Evolutionary conservation across 2,113 vertebrate species (phyloP).

Genomic region (Campylomormyrus tamandua): DNA sequence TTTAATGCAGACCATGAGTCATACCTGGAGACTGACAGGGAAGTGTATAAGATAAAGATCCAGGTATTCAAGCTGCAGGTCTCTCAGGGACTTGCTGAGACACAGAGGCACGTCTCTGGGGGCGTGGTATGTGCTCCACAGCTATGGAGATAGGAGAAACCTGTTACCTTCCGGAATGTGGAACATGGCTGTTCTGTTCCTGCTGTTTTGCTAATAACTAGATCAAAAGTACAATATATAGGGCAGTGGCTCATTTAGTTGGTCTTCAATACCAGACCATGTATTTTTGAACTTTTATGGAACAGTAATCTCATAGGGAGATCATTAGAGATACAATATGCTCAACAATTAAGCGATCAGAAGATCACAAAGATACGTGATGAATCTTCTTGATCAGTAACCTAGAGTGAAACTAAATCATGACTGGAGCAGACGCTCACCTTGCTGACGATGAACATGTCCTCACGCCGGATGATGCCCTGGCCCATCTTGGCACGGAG

Average conservation of each 20-base stretch:
- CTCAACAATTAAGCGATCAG: neutral
- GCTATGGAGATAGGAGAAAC: constrained; percentile 31
- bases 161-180: neutral
- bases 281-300: neutral
- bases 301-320: neutral
- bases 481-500: constrained; percentile 55
- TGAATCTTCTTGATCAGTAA: neutral
- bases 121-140: constrained; percentile 53
- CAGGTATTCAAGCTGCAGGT: constrained; percentile 60
- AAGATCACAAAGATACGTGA: neutral
- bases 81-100: constrained; percentile 51
- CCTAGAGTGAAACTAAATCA: neutral
- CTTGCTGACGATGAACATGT: constrained; percentile 67
- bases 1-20: neutral
- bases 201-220: neutral
- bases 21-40: constrained; percentile 60
- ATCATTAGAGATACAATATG: neutral
- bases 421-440: constrained; percentile 29
- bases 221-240: neutral
- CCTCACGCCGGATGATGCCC: constrained; percentile 55
- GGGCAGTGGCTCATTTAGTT: neutral
- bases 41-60: constrained; percentile 67
- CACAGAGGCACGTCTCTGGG: constrained; percentile 56
- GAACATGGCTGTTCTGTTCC: neutral
- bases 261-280: neutral